A percentile compares a stretch with the other conserved stretches of the same genome.
Conservation (phyloP, 2,113 vertebrate species). For the Narcine bancroftii region DNA sequence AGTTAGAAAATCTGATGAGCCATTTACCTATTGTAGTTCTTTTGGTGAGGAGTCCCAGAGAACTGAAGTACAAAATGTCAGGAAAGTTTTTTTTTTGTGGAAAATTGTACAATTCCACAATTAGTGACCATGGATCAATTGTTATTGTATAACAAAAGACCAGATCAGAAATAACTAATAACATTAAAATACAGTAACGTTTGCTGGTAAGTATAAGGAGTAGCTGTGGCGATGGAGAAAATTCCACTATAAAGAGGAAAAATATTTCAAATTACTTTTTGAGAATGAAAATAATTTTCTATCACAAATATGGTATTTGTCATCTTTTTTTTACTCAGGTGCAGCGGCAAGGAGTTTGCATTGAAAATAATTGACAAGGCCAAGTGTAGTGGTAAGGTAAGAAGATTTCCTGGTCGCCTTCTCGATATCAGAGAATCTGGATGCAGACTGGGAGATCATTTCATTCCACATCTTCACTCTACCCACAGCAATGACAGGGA, state of each 20-base stretch:
- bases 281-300: neutral
- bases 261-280: neutral
- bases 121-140: neutral
- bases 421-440: too few species aligned
- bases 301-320: constrained; percentile 35
- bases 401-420: neutral
- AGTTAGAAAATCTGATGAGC: neutral
- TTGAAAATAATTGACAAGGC: constrained; percentile 96
- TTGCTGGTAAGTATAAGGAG: neutral
- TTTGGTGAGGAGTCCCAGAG: neutral
- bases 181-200: neutral
- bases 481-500: too few species aligned
- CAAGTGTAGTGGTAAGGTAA: constrained; percentile 93
- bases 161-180: neutral
- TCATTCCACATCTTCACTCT: too few species aligned
- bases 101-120: neutral
- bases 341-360: constrained; percentile 88
- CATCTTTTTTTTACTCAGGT: constrained; percentile 53
- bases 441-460: too few species aligned
- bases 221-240: too few species aligned
- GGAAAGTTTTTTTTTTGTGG: too few species aligned
- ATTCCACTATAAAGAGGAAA: neutral
- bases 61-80: neutral
- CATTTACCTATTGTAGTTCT: too few species aligned
- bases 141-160: neutral